A percentile compares a stretch with the other conserved stretches of the same genome.
Conservation (phyloP, 64 coral and sea anemone species). For the Pachyseris speciosa region DNA sequence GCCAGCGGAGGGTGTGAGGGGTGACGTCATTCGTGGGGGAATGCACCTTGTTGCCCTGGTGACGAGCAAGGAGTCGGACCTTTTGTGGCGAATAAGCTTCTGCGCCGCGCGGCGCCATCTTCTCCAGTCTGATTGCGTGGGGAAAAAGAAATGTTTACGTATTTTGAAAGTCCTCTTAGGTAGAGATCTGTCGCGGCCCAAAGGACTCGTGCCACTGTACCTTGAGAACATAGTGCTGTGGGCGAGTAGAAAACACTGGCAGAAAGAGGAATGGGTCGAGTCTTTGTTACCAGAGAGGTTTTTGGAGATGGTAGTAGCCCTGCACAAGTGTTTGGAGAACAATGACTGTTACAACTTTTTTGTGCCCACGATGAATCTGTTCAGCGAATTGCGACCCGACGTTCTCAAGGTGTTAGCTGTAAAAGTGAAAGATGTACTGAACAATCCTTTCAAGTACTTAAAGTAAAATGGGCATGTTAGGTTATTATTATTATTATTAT, state of each 20-base stretch:
- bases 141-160: conserved; percentile 70
- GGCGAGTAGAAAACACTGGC: conserved; percentile 55
- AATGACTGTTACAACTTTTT: conserved; percentile 80
- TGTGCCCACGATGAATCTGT: conserved; percentile 75
- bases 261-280: conserved; percentile 60
- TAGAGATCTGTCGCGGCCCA: conserved; percentile 70
- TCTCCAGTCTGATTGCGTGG: conserved; percentile 47
- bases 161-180: conserved; percentile 78
- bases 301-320: conserved; percentile 61
- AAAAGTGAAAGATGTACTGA: conserved; percentile 69
- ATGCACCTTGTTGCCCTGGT: conserved; percentile 75
- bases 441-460: conserved; percentile 82
- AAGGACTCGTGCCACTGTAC: conserved; percentile 56
- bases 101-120: conserved; percentile 67
- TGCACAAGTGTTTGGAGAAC: conserved; percentile 66
- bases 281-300: conserved; percentile 54
- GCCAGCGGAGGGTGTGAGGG: conserved; percentile 32
- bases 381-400: conserved; percentile 38
- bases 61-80: conserved; percentile 27
- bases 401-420: conserved; percentile 20
- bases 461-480: too few species aligned
- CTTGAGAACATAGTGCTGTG: conserved; percentile 83
- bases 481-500: too few species aligned
- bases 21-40: conserved; percentile 42
- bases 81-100: conserved; percentile 74